Evolutionary conservation across 2,888 invertebrate species (phyloP), one percentile per base, ranked within the genome.

Genomic region (Patella ulyssiponensis): DNA sequence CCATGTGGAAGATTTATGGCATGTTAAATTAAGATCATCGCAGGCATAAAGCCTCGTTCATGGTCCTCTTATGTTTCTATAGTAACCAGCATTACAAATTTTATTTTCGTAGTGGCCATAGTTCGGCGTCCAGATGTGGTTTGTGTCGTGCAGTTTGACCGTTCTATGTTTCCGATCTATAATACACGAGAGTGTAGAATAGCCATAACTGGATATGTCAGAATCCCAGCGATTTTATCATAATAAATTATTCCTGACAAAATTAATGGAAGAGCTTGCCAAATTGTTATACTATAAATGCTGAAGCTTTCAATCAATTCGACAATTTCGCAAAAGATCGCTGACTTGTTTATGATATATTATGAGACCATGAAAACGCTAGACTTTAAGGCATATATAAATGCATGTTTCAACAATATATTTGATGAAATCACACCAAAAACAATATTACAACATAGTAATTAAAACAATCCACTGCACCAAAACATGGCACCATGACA

Each of bases 21-120:
- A 79, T 79, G 79, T 79, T 79, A 79, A 79, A 79, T 79, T 79
- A 79, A 79, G 77, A 79, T 79, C 79, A 79, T 79, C 77, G 79
- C 20, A 51, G 73, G 79, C 79, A 79, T 79, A 79, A 79, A 79
- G 77, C 71, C 79, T 73, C 75, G 77, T 77, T 79, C 77, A 77
- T 75, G 77, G 79, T 77, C 79, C 77, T 75, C 77, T 79, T 79
- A 77, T 79, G 79, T 79, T 75, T 75, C 76, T 70, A 79, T 79
- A 77, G 79, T 77, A 77, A 79, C 79, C 44, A 71, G 75, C 79
- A 74, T 77, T 77, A 77, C 77, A 79, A 77, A 79, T 79, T 79
- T 79, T 77, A 77, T 79, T 79, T 79, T 75, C 73, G 77, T 75
- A 56, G 73, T 69, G 74, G 75, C 71, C 77, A 73, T 70, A 76